A percentile compares a stretch with the other conserved stretches of the same genome.
Conservation (phyloP, 2,797 vertebrate genomes). For the Myripristis jacobus region DNA sequence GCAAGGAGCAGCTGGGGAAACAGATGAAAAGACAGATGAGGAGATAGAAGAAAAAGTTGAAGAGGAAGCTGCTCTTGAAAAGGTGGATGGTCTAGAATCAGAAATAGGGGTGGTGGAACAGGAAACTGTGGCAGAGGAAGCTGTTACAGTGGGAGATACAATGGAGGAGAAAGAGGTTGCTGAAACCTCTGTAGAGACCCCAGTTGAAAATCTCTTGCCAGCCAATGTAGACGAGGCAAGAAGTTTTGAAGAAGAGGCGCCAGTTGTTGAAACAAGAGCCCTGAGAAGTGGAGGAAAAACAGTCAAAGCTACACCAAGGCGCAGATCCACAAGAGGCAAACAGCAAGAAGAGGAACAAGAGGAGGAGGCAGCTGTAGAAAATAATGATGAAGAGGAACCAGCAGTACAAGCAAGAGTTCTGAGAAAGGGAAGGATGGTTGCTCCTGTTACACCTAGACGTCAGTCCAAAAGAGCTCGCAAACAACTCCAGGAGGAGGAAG, state of each 20-base stretch:
- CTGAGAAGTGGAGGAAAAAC: slow-evolving; percentile 13
- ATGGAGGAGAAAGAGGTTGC: background rate
- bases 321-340: background rate
- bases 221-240: slow-evolving; percentile 5
- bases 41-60: background rate
- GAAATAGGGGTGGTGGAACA: background rate
- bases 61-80: background rate
- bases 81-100: background rate
- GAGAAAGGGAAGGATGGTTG: slow-evolving; percentile 36
- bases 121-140: slow-evolving; percentile 9
- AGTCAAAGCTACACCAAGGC: slow-evolving; percentile 1
- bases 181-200: background rate
- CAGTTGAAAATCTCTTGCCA: background rate
- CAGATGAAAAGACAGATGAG: background rate
- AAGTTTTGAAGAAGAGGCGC: slow-evolving; percentile 1
- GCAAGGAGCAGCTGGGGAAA: background rate
- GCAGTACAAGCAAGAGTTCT: slow-evolving; percentile 6
- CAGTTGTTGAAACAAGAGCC: slow-evolving; percentile 19
- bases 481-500: slow-evolving; percentile 9
- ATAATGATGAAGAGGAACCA: slow-evolving; percentile 14
- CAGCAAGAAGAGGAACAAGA: slow-evolving; percentile 3
- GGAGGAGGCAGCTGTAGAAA: background rate
- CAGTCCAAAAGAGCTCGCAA: slow-evolving; percentile 24
- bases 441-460: background rate
- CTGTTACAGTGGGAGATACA: background rate